Evolutionary conservation across 1,140 invertebrate species (phyloP).

Genomic region (Heliconius himera): DNA sequence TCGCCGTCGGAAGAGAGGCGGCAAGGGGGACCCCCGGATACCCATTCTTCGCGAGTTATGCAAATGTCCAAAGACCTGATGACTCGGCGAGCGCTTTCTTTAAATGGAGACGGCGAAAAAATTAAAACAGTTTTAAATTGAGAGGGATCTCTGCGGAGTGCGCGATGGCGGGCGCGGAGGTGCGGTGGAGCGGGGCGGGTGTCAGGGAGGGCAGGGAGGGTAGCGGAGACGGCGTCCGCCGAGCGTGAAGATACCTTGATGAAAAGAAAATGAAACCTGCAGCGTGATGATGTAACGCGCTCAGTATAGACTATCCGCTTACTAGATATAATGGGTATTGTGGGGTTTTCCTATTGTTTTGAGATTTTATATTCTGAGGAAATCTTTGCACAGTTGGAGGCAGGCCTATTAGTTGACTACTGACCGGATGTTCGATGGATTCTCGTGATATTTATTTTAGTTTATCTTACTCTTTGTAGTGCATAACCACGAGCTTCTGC

Average conservation of each 20-base stretch:
- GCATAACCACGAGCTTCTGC: no score
- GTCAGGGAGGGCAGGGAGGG: conserved; percentile 26
- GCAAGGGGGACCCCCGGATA: background rate
- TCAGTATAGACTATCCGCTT: conserved; percentile 16
- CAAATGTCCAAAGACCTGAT: conserved; percentile 40
- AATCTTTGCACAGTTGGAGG: no score
- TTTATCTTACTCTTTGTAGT: no score
- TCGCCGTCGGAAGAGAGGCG: background rate
- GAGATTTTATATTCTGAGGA: background rate
- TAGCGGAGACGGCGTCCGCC: conserved; percentile 52
- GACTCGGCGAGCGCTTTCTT: conserved; percentile 40
- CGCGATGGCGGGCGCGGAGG: conserved; percentile 19
- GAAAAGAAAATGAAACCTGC: conserved; percentile 72
- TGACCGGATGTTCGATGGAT: no score
- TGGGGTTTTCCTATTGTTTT: background rate
- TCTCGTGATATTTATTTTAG: no score
- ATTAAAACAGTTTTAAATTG: conserved; percentile 64
- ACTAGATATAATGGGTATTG: background rate
- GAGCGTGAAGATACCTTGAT: conserved; percentile 72
- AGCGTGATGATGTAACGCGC: conserved; percentile 49
- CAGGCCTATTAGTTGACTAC: no score
- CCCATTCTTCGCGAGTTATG: conserved; percentile 29
- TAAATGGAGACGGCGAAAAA: conserved; percentile 51
- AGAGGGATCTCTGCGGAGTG: conserved; percentile 30
- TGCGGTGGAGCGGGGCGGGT: conserved; percentile 18